These are phyloP conservation scores for Lynx canadensis DNA, from an alignment of 2,113 vertebrate genomes.

Conservation along the genomic window DNA sequence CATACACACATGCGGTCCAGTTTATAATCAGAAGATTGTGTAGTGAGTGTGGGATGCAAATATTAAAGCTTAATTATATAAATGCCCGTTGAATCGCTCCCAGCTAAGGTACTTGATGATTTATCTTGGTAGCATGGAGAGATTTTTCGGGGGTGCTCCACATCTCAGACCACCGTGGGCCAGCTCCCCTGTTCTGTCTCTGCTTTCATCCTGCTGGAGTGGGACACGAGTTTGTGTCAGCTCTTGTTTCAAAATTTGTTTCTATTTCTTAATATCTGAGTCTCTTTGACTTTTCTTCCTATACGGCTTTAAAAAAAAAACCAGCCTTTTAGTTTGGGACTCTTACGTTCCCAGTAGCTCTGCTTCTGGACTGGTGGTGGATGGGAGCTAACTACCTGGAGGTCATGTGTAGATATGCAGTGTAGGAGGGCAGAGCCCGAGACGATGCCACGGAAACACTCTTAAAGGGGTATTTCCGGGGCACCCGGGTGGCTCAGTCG, in stretches of 20 bases:
- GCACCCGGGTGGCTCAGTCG: no score
- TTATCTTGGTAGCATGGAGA: accelerated
- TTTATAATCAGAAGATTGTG: background rate
- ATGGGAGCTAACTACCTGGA: background rate
- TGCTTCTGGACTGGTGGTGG: background rate
- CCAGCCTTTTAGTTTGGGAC: background rate
- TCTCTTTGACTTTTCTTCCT: constrained; percentile 5
- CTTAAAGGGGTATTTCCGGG: no score
- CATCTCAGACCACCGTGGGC: background rate
- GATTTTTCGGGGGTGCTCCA: accelerated
- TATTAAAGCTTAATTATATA: background rate
- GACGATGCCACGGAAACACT: background rate
- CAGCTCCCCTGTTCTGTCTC: accelerated
- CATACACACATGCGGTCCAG: accelerated
- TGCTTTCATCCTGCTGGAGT: background rate
- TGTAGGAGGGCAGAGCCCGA: background rate
- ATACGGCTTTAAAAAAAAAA: background rate
- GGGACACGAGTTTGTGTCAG: background rate
- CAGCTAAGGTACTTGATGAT: no score
- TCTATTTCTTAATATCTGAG: background rate
- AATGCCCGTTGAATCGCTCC: no score
- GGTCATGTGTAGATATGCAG: accelerated
- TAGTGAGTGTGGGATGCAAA: background rate
- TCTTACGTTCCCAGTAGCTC: background rate
- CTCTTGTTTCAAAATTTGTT: background rate